Evolutionary conservation across 2,797 vertebrate species (phyloP).

Genomic region (Rhinoraja longicauda): DNA sequence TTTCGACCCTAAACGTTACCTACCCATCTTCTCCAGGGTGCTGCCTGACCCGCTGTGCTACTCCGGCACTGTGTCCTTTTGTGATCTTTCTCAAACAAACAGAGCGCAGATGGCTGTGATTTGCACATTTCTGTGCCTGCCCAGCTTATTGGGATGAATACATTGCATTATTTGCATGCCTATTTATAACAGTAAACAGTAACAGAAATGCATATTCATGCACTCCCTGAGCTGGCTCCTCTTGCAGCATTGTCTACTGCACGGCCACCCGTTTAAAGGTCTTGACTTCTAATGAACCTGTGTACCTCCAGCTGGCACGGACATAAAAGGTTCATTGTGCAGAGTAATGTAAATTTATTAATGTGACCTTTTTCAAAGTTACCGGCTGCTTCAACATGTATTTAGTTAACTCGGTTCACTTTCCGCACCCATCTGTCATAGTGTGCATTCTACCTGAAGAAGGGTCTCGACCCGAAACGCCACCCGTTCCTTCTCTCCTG

Average conservation of each 20-base stretch:
- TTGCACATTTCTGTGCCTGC: neutral
- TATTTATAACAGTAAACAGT: constrained; percentile 10
- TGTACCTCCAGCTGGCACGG: neutral
- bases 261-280: neutral
- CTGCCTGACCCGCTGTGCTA: too few relatives aligned
- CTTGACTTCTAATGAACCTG: constrained; percentile 13
- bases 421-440: neutral
- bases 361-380: constrained; percentile 15
- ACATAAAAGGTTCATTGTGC: neutral
- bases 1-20: too few relatives aligned
- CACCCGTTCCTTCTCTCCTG: too few relatives aligned
- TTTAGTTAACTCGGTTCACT: constrained; percentile 12
- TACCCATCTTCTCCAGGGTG: too few relatives aligned
- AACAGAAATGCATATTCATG: constrained; percentile 13
- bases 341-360: constrained; percentile 15
- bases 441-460: too few relatives aligned
- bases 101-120: neutral
- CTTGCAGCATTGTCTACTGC: constrained; percentile 5
- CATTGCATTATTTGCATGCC: neutral
- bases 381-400: neutral
- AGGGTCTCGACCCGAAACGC: too few relatives aligned
- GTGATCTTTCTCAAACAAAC: neutral
- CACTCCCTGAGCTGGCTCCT: neutral
- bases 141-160: neutral
- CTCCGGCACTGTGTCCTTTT: too few relatives aligned